phyloP scores from a whole-genome alignment of 2,888 invertebrate genomes.

The Trissonchulus sp. region DNA sequence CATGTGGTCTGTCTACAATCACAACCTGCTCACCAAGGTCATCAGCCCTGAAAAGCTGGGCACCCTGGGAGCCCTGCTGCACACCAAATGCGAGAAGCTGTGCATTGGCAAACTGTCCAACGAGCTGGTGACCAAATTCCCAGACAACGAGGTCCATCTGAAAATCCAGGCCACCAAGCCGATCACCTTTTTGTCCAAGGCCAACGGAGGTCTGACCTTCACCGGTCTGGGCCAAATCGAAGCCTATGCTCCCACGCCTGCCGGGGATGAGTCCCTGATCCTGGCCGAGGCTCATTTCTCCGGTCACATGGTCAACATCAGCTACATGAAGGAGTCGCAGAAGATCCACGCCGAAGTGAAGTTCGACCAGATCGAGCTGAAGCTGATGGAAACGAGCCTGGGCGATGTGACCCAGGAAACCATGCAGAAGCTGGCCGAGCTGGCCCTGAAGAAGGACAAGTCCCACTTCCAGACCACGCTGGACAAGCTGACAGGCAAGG shows the following conservation, averaged over 20 bases:
- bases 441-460: conserved; percentile 3
- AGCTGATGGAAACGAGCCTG: background rate
- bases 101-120: background rate
- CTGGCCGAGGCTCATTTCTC: background rate
- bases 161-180: background rate
- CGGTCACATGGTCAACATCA: background rate
- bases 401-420: background rate
- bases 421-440: background rate
- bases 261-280: background rate
- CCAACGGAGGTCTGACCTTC: background rate
- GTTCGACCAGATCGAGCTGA: background rate
- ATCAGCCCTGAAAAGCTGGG: background rate
- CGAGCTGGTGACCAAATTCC: background rate
- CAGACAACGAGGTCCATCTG: background rate
- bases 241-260: background rate
- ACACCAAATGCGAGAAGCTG: background rate
- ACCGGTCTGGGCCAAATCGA: background rate
- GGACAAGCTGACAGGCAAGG: background rate
- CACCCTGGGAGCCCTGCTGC: background rate
- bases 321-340: background rate
- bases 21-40: background rate
- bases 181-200: background rate
- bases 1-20: background rate
- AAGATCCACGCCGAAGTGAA: background rate
- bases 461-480: background rate